phyloP scores from a whole-genome alignment of 2,797 vertebrate species.

The Sebastes nivosus region DNA sequence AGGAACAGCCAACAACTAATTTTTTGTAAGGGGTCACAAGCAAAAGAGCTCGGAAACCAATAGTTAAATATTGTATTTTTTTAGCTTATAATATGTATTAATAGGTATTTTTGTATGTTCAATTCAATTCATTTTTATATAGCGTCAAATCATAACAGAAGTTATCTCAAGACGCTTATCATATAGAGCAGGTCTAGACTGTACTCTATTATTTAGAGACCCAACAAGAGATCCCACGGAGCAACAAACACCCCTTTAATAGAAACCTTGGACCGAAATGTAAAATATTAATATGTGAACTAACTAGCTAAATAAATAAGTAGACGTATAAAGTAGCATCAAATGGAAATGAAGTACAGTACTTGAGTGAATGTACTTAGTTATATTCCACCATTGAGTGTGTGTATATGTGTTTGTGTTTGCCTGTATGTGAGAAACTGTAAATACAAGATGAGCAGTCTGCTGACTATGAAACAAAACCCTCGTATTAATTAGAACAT shows the following conservation, averaged over 20 bases:
- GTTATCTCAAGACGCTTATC: too few species aligned
- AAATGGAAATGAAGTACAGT: neutral
- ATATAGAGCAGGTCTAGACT: too few species aligned
- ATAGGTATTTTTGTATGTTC: too few species aligned
- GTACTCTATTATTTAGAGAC: too few species aligned
- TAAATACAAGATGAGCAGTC: neutral
- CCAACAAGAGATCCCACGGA: too few species aligned
- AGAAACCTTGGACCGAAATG: too few species aligned
- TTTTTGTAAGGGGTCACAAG: neutral
- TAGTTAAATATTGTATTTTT: neutral
- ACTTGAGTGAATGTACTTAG: neutral
- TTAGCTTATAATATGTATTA: neutral
- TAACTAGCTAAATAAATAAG: neutral
- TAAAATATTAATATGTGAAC: neutral
- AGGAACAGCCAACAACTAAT: neutral
- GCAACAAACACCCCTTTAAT: too few species aligned
- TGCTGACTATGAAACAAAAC: constrained; percentile 10
- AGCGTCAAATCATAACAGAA: too few species aligned
- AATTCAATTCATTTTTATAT: too few species aligned
- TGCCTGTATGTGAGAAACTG: neutral
- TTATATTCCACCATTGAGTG: neutral
- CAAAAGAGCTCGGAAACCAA: neutral
- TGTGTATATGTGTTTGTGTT: neutral
- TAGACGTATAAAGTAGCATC: neutral
- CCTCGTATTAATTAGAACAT: constrained; percentile 15